Evolutionary conservation across 1,140 invertebrate genomes (phyloP), one percentile per base, ranked within the genome.

Genomic region (Diorhabda elongata): DNA sequence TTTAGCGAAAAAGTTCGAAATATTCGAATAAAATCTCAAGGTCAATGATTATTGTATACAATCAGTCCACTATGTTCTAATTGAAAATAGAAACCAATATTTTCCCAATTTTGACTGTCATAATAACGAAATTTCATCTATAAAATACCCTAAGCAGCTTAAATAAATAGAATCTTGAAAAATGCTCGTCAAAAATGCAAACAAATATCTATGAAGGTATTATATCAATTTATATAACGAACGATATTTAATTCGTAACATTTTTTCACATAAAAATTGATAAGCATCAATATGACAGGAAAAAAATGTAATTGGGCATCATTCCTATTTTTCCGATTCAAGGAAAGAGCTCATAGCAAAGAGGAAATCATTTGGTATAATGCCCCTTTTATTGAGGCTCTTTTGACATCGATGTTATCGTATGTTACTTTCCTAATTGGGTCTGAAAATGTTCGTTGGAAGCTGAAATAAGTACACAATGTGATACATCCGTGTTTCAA

Each of bases 341-440:
- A 43, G 11, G 11, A 11, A 44, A 26, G 56, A 65, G 42, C 43
- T 65, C 64, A 8, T 56, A 57, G n/a, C 41, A 43, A 5, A 62
- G 44, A 44, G n/a, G 52, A 64, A 64, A 64, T 65, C 64, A 52
- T 57, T 65, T 58, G 64, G 47, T 65, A 4, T 65, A 65, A 65
- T 65, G 42, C 64, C 26, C 44, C 64, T 65, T 65, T 65, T 65
- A 65, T 65, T 65, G 64, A 57, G 64, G 9, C 3, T 65, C 52
- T 58, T 65, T 65, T 65, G 56, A 57, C 64, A 57, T 65, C 52
- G 64, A 47, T 65, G 52, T 65, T 65, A 65, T 57, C 64, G 56
- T 65, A 65, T 65, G 64, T 65, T 65, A 65, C 64, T 52, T 56
- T 44, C 43, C 64, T 52, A 57, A 65, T 57, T 65, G 57, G 64